phyloP scores from a whole-genome alignment of 23 tunicate genomes.

The Botrylloides violaceus region DNA sequence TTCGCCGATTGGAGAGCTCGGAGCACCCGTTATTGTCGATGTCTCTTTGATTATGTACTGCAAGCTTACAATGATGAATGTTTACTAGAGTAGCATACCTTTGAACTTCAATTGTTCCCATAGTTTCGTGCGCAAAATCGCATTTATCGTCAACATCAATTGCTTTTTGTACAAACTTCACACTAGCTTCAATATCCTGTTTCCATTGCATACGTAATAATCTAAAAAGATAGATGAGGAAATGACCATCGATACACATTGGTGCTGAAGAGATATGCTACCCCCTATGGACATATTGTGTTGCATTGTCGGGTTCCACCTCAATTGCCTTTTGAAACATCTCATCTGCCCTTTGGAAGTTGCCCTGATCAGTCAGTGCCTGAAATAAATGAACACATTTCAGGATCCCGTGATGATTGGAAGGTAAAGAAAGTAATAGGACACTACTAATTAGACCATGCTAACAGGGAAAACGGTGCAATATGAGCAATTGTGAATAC shows the following conservation, averaged over 20 bases:
- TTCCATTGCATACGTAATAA: slow-evolving; percentile 73
- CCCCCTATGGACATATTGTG: slow-evolving; percentile 84
- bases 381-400: slow-evolving; percentile 7
- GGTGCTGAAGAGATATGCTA: slow-evolving; percentile 10
- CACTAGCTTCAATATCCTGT: slow-evolving; percentile 62
- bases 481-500: no score
- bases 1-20: no score
- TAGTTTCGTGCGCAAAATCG: slow-evolving; percentile 90
- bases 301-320: slow-evolving; percentile 76
- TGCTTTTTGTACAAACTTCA: slow-evolving; percentile 41
- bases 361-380: slow-evolving; percentile 68
- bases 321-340: slow-evolving; percentile 54
- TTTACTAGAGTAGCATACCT: no score
- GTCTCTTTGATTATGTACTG: no score
- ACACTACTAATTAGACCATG: no score
- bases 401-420: background rate
- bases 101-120: slow-evolving; percentile 90
- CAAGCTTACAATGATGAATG: no score
- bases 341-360: slow-evolving; percentile 70
- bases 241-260: background rate
- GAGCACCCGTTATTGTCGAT: no score
- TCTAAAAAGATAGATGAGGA: slow-evolving; percentile 7
- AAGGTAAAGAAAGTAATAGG: background rate
- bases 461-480: no score
- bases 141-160: slow-evolving; percentile 75